Evolutionary conservation across 2,113 vertebrate genomes (phyloP).

Genomic region (Diadophis punctatus): DNA sequence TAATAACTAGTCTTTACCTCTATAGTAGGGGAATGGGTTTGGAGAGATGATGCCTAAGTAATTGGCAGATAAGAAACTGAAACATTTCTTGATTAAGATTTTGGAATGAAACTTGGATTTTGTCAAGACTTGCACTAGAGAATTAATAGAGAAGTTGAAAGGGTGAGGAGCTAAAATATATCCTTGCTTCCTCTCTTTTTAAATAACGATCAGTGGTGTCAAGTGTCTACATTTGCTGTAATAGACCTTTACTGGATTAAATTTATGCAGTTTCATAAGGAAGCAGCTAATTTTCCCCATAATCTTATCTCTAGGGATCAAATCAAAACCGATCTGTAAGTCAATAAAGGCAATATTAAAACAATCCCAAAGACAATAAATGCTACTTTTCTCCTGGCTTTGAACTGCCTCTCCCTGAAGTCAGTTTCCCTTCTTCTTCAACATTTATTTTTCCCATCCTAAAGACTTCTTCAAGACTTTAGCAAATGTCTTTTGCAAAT

Average conservation of each 20-base stretch:
- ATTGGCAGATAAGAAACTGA: neutral
- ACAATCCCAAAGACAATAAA: neutral
- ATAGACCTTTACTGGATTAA: neutral
- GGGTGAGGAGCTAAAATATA: neutral
- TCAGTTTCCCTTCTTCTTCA: neutral
- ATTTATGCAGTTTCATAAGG: neutral
- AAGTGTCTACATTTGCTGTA: neutral
- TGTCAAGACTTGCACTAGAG: neutral
- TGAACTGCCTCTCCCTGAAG: neutral
- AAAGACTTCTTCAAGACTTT: neutral
- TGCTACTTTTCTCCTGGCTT: neutral
- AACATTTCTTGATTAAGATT: neutral
- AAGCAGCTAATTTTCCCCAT: neutral
- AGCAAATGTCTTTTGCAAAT: neutral
- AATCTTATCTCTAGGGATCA: neutral
- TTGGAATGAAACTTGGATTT: neutral
- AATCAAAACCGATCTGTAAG: neutral
- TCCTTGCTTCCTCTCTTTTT: neutral
- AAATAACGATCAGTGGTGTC: neutral
- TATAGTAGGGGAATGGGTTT: neutral
- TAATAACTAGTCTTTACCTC: neutral
- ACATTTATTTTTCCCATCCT: neutral
- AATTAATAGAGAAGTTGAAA: neutral
- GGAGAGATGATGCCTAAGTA: neutral
- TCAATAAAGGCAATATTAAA: neutral